A percentile compares a stretch with the other conserved stretches of the same genome.
These are phyloP conservation scores for Zootermopsis nevadensis DNA, from an alignment of 2,888 invertebrate genomes.

Conservation along the genomic window DNA sequence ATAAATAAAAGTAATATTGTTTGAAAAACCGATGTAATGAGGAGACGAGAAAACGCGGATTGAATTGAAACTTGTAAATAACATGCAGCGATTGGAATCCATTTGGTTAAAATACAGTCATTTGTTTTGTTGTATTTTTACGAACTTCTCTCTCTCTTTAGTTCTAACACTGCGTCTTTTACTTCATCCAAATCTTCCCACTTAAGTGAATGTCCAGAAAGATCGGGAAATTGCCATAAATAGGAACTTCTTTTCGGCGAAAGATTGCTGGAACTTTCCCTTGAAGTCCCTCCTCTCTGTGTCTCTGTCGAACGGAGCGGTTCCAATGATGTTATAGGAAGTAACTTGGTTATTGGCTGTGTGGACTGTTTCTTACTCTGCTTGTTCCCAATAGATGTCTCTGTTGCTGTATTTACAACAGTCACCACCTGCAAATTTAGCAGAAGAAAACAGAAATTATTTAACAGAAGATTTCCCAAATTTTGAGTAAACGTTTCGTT, in stretches of 20 bases:
- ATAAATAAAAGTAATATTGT: too few relatives aligned
- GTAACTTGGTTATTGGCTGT: constrained; percentile 20
- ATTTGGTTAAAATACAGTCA: too few relatives aligned
- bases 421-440: constrained; percentile 57
- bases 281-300: background rate
- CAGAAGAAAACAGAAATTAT: too few relatives aligned
- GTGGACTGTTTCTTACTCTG: constrained; percentile 22
- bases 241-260: constrained; percentile 29
- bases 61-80: too few relatives aligned
- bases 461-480: too few relatives aligned
- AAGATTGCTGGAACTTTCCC: background rate
- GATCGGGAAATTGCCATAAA: constrained; percentile 53
- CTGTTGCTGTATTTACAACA: constrained; percentile 56
- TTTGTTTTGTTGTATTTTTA: background rate
- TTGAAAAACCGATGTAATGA: too few relatives aligned
- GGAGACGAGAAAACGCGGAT: too few relatives aligned
- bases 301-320: background rate
- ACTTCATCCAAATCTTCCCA: constrained; percentile 45
- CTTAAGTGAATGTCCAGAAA: constrained; percentile 55
- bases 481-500: too few relatives aligned
- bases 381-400: constrained; percentile 20
- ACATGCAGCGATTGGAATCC: too few relatives aligned
- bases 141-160: constrained; percentile 37
- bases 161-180: constrained; percentile 35
- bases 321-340: constrained; percentile 14